Conservation (phyloP, 2,113 vertebrate genomes). For the Origma solitaria region DNA sequence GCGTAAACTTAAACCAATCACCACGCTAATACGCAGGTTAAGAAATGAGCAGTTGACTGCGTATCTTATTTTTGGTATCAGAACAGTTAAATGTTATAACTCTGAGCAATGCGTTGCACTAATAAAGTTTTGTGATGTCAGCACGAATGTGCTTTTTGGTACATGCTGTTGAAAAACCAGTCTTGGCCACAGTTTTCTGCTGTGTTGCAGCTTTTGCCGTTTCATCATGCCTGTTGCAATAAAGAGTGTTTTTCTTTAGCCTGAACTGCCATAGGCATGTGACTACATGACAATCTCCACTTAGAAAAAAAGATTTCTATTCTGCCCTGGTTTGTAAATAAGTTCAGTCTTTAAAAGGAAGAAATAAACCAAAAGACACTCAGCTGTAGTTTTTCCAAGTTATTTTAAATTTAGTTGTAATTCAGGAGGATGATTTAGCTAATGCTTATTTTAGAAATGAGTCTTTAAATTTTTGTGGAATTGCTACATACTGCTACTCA, state of each 20-base stretch:
- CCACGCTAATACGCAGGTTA: fast-evolving
- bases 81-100: not conserved
- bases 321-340: not conserved
- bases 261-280: not conserved
- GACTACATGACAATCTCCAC: not conserved
- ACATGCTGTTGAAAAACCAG: not conserved
- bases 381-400: not conserved
- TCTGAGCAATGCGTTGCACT: not conserved
- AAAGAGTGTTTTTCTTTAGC: not conserved
- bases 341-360: not conserved
- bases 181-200: not conserved
- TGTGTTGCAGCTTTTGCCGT: not conserved
- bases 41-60: not conserved
- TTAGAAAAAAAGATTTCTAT: not conserved
- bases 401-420: not conserved
- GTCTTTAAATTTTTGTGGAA: not conserved
- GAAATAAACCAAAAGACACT: not conserved
- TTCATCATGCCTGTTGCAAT: not conserved
- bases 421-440: not conserved
- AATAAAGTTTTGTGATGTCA: not conserved
- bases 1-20: not conserved
- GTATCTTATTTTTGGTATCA: not conserved
- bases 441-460: not conserved
- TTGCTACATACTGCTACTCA: not conserved
- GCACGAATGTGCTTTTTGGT: not conserved